Conservation (phyloP, 2,797 vertebrate species). For the Eurystomus glaucurus region DNA sequence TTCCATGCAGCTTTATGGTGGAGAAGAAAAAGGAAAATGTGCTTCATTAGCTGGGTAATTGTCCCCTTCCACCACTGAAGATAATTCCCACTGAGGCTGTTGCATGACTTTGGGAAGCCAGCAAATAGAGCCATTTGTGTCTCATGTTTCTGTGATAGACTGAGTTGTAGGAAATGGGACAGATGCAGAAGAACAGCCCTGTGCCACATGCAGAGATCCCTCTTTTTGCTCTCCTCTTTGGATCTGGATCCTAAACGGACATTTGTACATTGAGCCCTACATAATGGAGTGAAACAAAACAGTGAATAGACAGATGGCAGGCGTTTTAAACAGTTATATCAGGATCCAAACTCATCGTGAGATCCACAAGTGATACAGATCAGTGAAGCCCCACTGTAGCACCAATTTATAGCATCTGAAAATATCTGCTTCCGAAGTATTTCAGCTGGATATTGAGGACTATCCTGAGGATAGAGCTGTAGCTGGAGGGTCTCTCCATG, state of each 20-base stretch:
- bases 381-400: not conserved
- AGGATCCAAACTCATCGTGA: not conserved
- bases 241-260: not conserved
- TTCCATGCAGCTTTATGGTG: constrained; percentile 58
- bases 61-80: constrained; percentile 58
- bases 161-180: not conserved
- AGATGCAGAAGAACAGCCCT: not conserved
- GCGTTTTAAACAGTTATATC: not conserved
- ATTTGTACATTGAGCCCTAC: not conserved
- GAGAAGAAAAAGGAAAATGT: constrained; percentile 64
- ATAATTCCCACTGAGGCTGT: constrained; percentile 57
- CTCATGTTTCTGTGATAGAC: not conserved
- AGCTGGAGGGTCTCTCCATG: not conserved
- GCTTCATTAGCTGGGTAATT: constrained; percentile 78
- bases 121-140: constrained; percentile 10
- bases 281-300: not conserved
- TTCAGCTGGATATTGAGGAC: not conserved
- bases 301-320: not conserved
- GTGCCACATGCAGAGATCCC: not conserved
- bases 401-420: not conserved
- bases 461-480: not conserved
- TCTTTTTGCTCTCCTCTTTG: not conserved
- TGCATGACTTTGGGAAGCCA: constrained; percentile 56
- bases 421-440: not conserved
- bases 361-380: not conserved